phyloP scores from a whole-genome alignment of 2,113 vertebrate species.

The Neodontobutis hainanensis region DNA sequence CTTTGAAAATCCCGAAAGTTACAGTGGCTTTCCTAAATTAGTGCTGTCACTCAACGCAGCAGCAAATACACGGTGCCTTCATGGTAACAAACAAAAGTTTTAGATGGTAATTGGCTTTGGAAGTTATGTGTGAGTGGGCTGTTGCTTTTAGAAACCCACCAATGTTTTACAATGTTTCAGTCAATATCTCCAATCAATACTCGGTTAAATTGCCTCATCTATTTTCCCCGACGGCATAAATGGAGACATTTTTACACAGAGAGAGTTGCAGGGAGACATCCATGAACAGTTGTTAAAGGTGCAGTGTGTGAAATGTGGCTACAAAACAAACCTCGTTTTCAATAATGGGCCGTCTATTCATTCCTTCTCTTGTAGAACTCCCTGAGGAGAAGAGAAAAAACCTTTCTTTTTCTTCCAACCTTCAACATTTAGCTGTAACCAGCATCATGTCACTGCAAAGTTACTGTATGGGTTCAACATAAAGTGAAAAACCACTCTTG shows the following conservation, averaged over 20 bases:
- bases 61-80: background rate
- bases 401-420: no score
- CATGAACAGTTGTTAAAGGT: no score
- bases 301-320: no score
- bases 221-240: background rate
- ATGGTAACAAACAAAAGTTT: background rate
- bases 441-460: no score
- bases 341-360: no score
- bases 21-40: background rate
- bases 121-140: constrained; percentile 23
- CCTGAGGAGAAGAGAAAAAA: no score
- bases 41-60: constrained; percentile 12
- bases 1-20: constrained; percentile 4
- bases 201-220: constrained; percentile 34
- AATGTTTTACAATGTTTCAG: constrained; percentile 26
- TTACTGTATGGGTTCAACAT: no score
- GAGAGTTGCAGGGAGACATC: background rate
- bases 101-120: constrained; percentile 8
- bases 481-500: no score
- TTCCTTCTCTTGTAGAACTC: no score
- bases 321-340: no score
- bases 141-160: background rate
- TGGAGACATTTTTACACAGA: background rate
- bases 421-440: no score
- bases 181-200: constrained; percentile 39